Base-by-base conservation (phyloP, 1,140 invertebrate species). In the Drosophila murphyi region DNA sequence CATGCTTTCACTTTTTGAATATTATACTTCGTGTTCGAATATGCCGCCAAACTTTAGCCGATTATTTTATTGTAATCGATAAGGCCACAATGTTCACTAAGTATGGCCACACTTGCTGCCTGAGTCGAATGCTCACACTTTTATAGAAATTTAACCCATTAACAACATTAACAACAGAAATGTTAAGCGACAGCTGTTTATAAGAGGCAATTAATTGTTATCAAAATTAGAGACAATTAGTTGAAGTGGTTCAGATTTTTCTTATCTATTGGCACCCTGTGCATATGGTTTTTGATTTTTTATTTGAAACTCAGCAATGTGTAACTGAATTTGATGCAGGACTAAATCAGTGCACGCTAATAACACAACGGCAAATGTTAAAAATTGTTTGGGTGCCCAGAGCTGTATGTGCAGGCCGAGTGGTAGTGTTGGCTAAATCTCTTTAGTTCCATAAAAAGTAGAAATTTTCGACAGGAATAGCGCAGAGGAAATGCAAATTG, bases 381-480 rank as follows among this genome's bases (percentile, higher is more conserved):
- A 5, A 5, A 5, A 5, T 0, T 29, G n/a, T 60, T 48, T 48
- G 43, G 57, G 57, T 60, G 57, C n/a, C 57, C 57, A 48, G 7
- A 60, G 41, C 0, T 48, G 31, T 29, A 3, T 4, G 7, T 48
- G 35, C 4, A 31, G 37, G 20, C 20, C 12, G 10, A 43, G 10
- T 35, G 3, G 3, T 28, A 60, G 57, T 60, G 57, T 60, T 60
- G 43, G 32, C 12, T 60, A 60, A 60, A 35, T 35, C 32, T 48
- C 4, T 35, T 35, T 47, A 60, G 31, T 35, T 32, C 12, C 57
- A 28, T 47, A 60, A 29, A 39, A 73, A 69, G 39, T n/a, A 43
- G 57, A 10, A 54, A 61, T 68, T 54, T 55, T 47, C 29, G 56
- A 28, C 63, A 35, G 45, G 6, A 59, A 50, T 57, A 56, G 20